Conservation (phyloP, 2,888 invertebrate genomes). For the Mesoligia furuncula region DNA sequence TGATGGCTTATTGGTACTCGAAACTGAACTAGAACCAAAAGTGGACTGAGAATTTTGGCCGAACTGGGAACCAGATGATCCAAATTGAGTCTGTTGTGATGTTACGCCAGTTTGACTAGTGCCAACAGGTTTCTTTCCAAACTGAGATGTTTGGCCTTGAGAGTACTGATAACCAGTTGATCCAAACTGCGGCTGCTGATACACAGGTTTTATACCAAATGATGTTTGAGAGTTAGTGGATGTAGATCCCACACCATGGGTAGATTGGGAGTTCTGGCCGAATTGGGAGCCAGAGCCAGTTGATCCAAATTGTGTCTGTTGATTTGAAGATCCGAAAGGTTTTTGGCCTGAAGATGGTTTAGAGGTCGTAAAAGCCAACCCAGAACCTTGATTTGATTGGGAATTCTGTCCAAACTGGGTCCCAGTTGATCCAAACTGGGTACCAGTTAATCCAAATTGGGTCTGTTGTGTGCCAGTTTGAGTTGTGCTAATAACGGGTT, state of each 20-base stretch:
- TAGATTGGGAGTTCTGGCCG: slow-evolving; percentile 10
- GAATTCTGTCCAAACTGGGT: slow-evolving; percentile 5
- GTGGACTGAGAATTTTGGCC: slow-evolving; percentile 13
- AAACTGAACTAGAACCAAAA: background rate
- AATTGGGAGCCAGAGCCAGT: slow-evolving; percentile 15
- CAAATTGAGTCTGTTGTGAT: slow-evolving; percentile 31
- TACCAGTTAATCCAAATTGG: slow-evolving; percentile 21
- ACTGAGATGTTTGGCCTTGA: slow-evolving; percentile 35
- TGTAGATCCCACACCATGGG: slow-evolving; percentile 5
- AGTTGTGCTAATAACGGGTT: slow-evolving; percentile 4
- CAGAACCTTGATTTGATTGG: slow-evolving; percentile 5
- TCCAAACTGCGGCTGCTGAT: slow-evolving; percentile 29
- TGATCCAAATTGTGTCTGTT: background rate
- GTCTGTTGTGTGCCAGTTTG: slow-evolving; percentile 40
- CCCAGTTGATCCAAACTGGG: background rate
- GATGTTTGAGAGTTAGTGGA: slow-evolving; percentile 5
- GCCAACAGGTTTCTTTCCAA: slow-evolving; percentile 24
- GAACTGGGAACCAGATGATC: slow-evolving; percentile 14
- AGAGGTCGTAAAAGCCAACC: background rate
- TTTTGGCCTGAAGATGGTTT: background rate
- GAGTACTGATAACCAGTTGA: slow-evolving; percentile 11
- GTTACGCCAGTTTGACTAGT: slow-evolving; percentile 9
- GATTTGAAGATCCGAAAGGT: background rate
- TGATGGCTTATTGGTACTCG: background rate
- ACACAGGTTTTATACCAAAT: slow-evolving; percentile 13